Base-by-base conservation (phyloP, 2,888 invertebrate genomes). In the Galerucella pusilla region DNA sequence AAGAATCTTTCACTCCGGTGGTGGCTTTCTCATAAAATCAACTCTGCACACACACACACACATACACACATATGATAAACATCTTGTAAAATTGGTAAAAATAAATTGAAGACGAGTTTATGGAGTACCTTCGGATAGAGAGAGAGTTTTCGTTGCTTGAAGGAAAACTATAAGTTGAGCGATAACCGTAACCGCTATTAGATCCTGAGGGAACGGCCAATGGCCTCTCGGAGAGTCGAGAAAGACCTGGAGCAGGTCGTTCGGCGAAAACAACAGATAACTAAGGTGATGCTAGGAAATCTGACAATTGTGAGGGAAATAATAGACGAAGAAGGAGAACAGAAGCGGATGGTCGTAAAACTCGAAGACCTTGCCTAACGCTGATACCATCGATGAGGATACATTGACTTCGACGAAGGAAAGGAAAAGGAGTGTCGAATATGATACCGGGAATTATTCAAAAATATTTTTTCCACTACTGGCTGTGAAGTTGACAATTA, bases 121-220 rank as follows among this genome's bases (percentile, higher is more conserved):
- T 86, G 85, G 85, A 83, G 85, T 85, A 87, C 87, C 87, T 87
- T 86, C 85, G 64, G 45, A 65, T 11, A 35, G 64, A 65, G 64
- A 64, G 45, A 64, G 45, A 64, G 64, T 65, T 65, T 64, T 35
- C 45, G 14, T 65, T 59, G 72, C 84, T 86, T 81, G 82, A 81
- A 83, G 83, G 83, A 82, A 84, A 83, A 86, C 87, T 85, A 85
- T 87, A 87, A 87, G 86, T 84, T 81, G 84, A 81, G 83, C 85
- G 87, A 87, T 87, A 87, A 87, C 86, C 85, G 86, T 87, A 86
- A 87, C 87, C 84, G 84, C 85, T 84, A 84, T 84, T 83, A 82
- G 84, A 83, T 85, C 86, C 85, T 84, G 81, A 76, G 85, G 81
- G 76, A 74, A 72, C 72, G 72, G 72, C 66, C 72, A 72, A 72